Base-by-base conservation (phyloP, 2,888 invertebrate species). In the Megalurothrips usitatus region DNA sequence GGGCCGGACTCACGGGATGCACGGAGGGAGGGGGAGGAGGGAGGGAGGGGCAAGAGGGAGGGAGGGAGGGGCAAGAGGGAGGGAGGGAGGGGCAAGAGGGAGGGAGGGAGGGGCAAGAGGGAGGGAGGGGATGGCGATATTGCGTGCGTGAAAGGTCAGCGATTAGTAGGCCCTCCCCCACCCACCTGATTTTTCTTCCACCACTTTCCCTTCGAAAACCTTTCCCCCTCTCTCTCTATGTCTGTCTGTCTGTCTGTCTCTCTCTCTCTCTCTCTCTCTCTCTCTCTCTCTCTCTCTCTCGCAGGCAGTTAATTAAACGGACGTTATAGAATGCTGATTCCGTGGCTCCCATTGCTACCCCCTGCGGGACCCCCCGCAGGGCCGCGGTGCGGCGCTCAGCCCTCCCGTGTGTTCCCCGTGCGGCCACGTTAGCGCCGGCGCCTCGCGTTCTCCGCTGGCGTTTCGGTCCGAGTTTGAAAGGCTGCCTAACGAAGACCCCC, bases 321-420 rank as follows among this genome's bases (percentile, higher is more conserved):
- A 75, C 68, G 68, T 75, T 75, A 75, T 75, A 26, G 68, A 75
- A 75, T 75, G 68, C 68, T 75, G 68, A 75, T 75, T 75, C 12
- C 23, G 68, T n/a, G n/a, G n/a, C n/a, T n/a, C n/a, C n/a, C n/a
- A n/a, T n/a, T n/a, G n/a, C n/a, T n/a, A n/a, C n/a, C n/a, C n/a
- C n/a, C n/a, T n/a, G n/a, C n/a, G n/a, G n/a, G n/a, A n/a, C 6
- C 34, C 3, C 34, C 34, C 34, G 34, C 34, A 43, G n/a, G n/a
- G 3, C 34, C 34, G 3, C 34, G 34, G 34, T 43, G 3, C 34
- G 34, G 34, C 34, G 3, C 34, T 6, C 34, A 6, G 34, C 34
- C 34, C 34, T 43, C 6, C 34, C 34, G 34, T 43, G 34, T 43
- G 34, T 43, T 43, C 6, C n/a, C 6, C 6, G 34, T 43, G 34